A percentile compares a stretch with the other conserved stretches of the same genome.
These are phyloP conservation scores for Globicephala melas DNA, from an alignment of 2,113 vertebrate species.

Conservation along the genomic window DNA sequence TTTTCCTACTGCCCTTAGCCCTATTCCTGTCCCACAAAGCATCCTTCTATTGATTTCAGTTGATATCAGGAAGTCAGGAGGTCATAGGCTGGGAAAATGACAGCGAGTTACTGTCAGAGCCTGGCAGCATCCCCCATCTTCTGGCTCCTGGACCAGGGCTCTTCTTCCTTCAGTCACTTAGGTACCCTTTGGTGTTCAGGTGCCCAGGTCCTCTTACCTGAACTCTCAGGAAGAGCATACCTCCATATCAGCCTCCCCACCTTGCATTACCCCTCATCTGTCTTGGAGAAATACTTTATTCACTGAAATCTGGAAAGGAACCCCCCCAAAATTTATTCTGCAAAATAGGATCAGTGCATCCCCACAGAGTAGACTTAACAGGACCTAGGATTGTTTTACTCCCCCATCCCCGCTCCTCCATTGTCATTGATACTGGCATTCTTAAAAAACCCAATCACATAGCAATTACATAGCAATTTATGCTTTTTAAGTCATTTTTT, in stretches of 20 bases:
- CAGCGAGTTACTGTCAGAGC: no score
- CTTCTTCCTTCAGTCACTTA: background rate
- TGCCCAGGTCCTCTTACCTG: background rate
- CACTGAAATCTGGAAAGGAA: background rate
- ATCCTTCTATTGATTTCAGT: background rate
- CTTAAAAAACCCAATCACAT: background rate
- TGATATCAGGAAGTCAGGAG: background rate
- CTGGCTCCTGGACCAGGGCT: background rate
- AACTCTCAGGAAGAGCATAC: background rate
- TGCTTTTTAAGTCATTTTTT: background rate
- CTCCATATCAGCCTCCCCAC: background rate
- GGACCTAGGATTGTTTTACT: background rate
- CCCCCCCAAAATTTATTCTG: background rate
- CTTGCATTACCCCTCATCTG: background rate
- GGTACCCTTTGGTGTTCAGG: background rate
- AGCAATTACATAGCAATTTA: background rate
- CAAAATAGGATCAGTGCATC: background rate
- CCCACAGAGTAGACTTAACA: background rate
- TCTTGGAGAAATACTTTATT: background rate
- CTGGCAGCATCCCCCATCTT: accelerated
- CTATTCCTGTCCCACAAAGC: background rate
- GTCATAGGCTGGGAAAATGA: background rate
- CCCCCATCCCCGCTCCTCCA: background rate
- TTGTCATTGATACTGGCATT: background rate
- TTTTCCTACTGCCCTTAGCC: background rate